phyloP scores from a whole-genome alignment of 2,113 vertebrate species.

The Antechinus flavipes region DNA sequence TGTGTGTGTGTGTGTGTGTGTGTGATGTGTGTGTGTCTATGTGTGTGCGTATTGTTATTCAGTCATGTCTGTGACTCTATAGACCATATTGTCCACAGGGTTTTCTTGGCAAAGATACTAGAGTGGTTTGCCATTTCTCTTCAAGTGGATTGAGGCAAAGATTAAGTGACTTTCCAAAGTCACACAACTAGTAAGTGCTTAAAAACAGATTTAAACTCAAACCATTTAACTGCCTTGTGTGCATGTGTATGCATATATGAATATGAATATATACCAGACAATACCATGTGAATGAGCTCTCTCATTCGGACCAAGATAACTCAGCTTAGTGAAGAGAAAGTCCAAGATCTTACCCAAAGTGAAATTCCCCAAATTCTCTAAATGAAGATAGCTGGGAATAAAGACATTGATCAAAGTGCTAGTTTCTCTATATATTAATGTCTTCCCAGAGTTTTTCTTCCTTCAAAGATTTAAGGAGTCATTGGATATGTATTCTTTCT shows the following conservation, averaged over 20 bases:
- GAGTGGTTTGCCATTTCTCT: neutral
- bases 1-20: neutral
- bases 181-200: neutral
- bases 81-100: neutral
- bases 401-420: no score
- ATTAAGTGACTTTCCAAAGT: neutral
- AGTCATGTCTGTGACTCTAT: neutral
- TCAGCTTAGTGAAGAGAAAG: no score
- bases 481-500: neutral
- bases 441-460: neutral
- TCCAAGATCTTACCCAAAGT: no score
- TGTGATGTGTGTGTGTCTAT: neutral
- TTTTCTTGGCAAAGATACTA: neutral
- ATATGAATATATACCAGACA: no score
- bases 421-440: no score
- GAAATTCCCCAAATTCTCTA: no score
- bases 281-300: no score
- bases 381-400: no score
- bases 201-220: neutral
- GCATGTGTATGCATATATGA: neutral
- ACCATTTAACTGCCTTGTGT: neutral
- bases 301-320: no score
- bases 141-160: neutral
- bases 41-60: neutral
- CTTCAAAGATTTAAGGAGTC: neutral